Evolutionary conservation across 2,113 vertebrate species (phyloP).

Genomic region (Brevimyrus niger): DNA sequence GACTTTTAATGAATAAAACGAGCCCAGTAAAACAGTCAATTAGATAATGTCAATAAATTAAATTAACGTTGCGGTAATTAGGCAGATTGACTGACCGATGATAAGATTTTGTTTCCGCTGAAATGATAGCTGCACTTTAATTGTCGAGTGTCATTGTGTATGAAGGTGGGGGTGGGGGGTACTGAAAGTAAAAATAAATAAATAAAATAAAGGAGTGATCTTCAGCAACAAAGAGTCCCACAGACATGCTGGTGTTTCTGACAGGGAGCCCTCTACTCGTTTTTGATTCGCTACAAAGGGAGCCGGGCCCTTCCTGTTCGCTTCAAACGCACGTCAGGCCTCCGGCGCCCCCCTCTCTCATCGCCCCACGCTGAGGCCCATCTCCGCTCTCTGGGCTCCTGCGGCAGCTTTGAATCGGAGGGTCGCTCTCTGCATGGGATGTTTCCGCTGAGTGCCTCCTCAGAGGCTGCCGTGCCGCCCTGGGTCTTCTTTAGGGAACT

Average conservation of each 20-base stretch:
- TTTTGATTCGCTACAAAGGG: conserved; percentile 3
- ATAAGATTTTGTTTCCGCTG: not conserved
- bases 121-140: not conserved
- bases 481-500: not conserved
- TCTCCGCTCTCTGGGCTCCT: not conserved
- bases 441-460: not conserved
- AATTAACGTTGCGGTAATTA: conserved; percentile 3
- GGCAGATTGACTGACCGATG: not conserved
- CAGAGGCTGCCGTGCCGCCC: not conserved
- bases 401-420: not conserved
- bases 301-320: not conserved
- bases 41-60: conserved; percentile 9
- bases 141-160: not conserved
- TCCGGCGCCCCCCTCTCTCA: not conserved
- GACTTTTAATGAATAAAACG: conserved; percentile 14
- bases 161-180: too few relatives aligned
- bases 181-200: not conserved
- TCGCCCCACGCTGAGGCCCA: not conserved
- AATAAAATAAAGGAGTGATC: not conserved
- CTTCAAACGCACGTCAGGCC: not conserved
- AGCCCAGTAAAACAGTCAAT: conserved; percentile 6
- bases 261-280: not conserved
- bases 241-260: not conserved
- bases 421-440: not conserved
- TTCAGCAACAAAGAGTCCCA: not conserved